Evolutionary conservation across 1,140 invertebrate genomes (phyloP).

Genomic region (Eupristina koningsbergeri): DNA sequence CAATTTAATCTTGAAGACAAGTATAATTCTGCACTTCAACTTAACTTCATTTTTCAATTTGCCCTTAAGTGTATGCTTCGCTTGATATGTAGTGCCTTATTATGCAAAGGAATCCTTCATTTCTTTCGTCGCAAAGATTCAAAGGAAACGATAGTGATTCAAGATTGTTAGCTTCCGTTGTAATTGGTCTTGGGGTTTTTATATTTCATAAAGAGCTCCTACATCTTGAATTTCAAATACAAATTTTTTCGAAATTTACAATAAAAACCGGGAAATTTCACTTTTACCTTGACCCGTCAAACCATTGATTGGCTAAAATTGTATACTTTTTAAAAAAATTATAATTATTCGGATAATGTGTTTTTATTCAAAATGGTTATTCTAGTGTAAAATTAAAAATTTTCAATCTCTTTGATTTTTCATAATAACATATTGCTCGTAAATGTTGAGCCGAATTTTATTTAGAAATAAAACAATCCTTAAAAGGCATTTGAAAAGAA

Average conservation of each 20-base stretch:
- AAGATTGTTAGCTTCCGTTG: conserved; percentile 63
- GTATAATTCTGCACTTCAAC: conserved; percentile 1
- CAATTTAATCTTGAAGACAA: conserved; percentile 16
- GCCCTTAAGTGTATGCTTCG: not conserved
- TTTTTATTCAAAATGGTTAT: no score
- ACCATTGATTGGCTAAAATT: no score
- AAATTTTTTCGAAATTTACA: not conserved
- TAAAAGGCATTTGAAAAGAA: no score
- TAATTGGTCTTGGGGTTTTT: conserved; percentile 67
- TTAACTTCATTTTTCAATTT: conserved; percentile 33
- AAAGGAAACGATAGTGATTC: conserved; percentile 70
- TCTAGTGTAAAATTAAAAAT: no score
- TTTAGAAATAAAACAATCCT: no score
- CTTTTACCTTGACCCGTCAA: not conserved
- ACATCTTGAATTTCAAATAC: not conserved
- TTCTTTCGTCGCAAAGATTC: conserved; percentile 57
- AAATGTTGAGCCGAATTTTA: no score
- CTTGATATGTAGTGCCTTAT: conserved; percentile 16
- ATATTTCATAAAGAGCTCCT: conserved; percentile 55
- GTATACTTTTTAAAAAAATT: no score
- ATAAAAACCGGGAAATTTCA: not conserved
- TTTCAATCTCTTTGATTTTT: no score
- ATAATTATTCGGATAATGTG: no score
- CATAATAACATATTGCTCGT: no score
- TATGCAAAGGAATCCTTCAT: conserved; percentile 22